Percentiles rank a stretch among this genome's conserved stretches.
phyloP scores from a whole-genome alignment of 2,888 invertebrate genomes.

The Brassicogethes aeneus region DNA sequence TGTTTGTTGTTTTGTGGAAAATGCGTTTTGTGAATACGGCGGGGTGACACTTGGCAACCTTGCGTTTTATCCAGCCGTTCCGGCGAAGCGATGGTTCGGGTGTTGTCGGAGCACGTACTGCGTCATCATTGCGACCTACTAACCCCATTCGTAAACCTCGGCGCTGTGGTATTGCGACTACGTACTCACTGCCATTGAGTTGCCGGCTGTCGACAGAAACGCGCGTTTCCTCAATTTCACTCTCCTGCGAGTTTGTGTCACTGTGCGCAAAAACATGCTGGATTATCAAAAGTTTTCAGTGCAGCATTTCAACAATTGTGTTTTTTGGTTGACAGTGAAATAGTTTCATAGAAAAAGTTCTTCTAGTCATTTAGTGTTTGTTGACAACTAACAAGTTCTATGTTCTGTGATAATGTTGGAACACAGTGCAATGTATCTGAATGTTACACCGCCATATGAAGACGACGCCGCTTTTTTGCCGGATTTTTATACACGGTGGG shows the following conservation, averaged over 20 bases:
- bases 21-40: conserved; percentile 12
- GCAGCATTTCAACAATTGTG: conserved; percentile 7
- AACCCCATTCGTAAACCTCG: conserved; percentile 54
- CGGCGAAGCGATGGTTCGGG: conserved; percentile 51
- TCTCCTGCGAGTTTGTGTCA: conserved; percentile 5
- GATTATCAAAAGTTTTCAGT: conserved; percentile 8
- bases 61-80: no score
- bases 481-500: conserved; percentile 40
- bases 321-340: background rate
- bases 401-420: conserved; percentile 32
- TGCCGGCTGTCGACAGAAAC: conserved; percentile 27
- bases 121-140: conserved; percentile 63
- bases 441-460: conserved; percentile 35
- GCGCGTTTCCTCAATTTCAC: conserved; percentile 12
- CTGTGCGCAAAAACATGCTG: conserved; percentile 15
- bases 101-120: conserved; percentile 46
- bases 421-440: conserved; percentile 38
- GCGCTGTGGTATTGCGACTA: conserved; percentile 27
- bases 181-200: conserved; percentile 38
- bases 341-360: background rate
- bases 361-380: conserved; percentile 17
- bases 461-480: conserved; percentile 37
- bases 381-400: conserved; percentile 4
- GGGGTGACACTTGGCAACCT: no score
- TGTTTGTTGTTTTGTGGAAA: no score